Percentiles rank a stretch among this genome's conserved stretches.
These are phyloP conservation scores for Sebastes jordani DNA, from an alignment of 2,797 vertebrate genomes.

Conservation along the genomic window DNA sequence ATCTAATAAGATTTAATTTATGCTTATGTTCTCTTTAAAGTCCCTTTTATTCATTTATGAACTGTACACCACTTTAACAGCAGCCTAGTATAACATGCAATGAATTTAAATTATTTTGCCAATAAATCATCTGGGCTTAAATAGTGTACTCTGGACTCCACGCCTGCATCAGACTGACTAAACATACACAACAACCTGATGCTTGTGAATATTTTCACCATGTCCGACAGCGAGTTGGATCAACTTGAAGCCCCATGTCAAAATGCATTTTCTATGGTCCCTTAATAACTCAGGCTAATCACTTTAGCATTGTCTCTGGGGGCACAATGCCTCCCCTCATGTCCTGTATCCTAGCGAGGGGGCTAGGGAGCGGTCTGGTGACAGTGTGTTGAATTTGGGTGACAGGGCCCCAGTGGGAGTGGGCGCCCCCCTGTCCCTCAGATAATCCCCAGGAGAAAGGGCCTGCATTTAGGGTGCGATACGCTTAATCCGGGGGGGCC, in stretches of 20 bases:
- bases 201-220: conserved; percentile 41
- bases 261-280: conserved; percentile 65
- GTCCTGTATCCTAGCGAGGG: conserved; percentile 45
- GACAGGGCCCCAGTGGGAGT: conserved; percentile 75
- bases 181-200: conserved; percentile 40
- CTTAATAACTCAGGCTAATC: conserved; percentile 72
- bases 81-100: background rate
- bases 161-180: background rate
- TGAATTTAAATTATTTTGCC: conserved; percentile 1
- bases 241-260: conserved; percentile 60
- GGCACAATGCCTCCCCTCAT: conserved; percentile 61
- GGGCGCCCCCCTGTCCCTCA: conserved; percentile 55
- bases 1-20: background rate
- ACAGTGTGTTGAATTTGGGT: conserved; percentile 80
- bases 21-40: background rate
- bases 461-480: conserved; percentile 77
- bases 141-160: background rate
- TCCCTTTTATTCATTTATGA: background rate
- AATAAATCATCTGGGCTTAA: conserved; percentile 6
- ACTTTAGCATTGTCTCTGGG: conserved; percentile 69
- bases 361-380: conserved; percentile 45
- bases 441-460: conserved; percentile 83
- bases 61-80: background rate
- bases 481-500: conserved; percentile 78
- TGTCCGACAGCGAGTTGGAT: conserved; percentile 49